Evolutionary conservation across 2,113 vertebrate genomes (phyloP), one percentile per base, ranked within the genome.

Genomic region (Oxyruncus cristatus): DNA sequence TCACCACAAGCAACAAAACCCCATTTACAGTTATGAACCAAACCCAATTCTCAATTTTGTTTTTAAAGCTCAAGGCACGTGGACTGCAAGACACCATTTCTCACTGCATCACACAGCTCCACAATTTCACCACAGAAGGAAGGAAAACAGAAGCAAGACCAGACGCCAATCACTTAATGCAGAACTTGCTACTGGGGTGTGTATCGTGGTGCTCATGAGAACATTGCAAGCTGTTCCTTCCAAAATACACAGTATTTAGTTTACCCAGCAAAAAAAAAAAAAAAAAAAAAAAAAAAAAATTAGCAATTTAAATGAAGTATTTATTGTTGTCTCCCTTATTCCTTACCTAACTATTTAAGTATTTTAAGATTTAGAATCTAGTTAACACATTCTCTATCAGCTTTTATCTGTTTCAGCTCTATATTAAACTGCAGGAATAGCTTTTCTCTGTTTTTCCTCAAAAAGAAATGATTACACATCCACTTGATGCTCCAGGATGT

Each of bases 91-190:
- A 42, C 14, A 30, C 24, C 39, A 9, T n/a, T 89, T 63, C 78
- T 61, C 56, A 32, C 52, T 50, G 23, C 23, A 65, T 44, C 49
- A 59, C 7, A 4, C 0, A 1, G 44, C 32, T 39, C 27, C 30
- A 24, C 37, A 85, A 32, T 2, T 75, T 27, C n/a, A 58, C 28
- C 74, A 76, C 44, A 30, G 32, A 56, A 63, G 42, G 37, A 5
- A 85, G 22, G 71, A 53, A 47, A 77, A 67, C 21, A 39, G 30
- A 92, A 67, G 39, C n/a, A n/a, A 67, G 73, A 41, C 4, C 18
- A 55, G 65, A 21, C 0, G 0, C 21, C 52, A 27, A 0, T 14
- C 32, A 65, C 20, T 11, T 23, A n/a, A 39, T 0, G 1, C 59
- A 70, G 46, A 8, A 1, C 42, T 14, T 39, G 32, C 30, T 14